Evolutionary conservation across 2,113 vertebrate genomes (phyloP), one percentile per base, ranked within the genome.

Genomic region (Nibea albiflora): DNA sequence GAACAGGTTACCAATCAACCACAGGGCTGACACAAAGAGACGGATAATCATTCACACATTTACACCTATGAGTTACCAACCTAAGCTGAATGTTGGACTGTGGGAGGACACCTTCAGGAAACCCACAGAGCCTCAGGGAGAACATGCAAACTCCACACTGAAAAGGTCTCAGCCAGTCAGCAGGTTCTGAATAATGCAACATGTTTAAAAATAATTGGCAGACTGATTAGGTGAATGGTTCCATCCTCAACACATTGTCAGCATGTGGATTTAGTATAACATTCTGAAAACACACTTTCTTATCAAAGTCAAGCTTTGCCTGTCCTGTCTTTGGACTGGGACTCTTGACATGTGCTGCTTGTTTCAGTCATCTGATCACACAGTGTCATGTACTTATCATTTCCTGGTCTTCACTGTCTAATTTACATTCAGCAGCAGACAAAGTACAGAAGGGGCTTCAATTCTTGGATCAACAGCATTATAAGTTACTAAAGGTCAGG

Each of bases 201-300:
- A 14, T 22, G 46, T 62, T 22, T 71, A 54, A 74, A 73, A 54
- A 28, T 65, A 72, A 80, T 35, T 71, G 77, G 56, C 54, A 52
- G 46, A 39, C 39, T 35, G 14, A 62, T 67, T 5, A 20, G 22
- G 19, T 24, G 28, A 26, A 28, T 35, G 54, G 35, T 47, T 68
- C 35, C 24, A 5, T 22, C 28, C 53, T 73, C 54, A 68, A 46
- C 57, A 26, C 31, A 42, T 52, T 52, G 67, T 53, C 46, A 62
- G 49, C 7, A 31, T 70, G 57, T 54, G 70, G 47, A 61, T 35
- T 35, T 15, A 20, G 16, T 49, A 42, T 26, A 70, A 71, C 73
- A 76, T 22, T 52, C 5, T 71, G 7, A 50, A 57, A 42, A 20
- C 39, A 24, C 5, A 19, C 35, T 56, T 39, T 56, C 31, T 20